phyloP scores from a whole-genome alignment of 92 coral and sea anemone species.

The Epizoanthus fatuus region DNA sequence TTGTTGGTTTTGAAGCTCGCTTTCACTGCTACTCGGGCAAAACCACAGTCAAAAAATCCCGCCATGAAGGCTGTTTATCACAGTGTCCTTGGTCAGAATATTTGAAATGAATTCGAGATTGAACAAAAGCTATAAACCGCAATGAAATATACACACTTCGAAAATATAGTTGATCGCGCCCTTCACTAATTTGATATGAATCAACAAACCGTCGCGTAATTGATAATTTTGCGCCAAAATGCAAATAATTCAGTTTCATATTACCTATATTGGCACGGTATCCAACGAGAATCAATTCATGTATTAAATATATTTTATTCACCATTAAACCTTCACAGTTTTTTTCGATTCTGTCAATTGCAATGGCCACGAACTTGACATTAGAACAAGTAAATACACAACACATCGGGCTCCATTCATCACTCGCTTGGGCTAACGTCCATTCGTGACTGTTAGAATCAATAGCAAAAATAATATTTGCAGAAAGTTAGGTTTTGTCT shows the following conservation, averaged over 20 bases:
- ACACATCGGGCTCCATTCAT: no score
- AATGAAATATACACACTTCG: neutral
- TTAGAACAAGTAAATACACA: no score
- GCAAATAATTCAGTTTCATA: slow-evolving; percentile 1
- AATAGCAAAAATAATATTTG: neutral
- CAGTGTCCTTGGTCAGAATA: neutral
- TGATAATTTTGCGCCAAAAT: slow-evolving; percentile 12
- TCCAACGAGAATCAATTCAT: neutral
- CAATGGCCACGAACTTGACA: no score
- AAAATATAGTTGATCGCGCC: slow-evolving; percentile 2
- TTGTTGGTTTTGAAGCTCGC: slow-evolving; percentile 36
- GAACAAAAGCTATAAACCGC: neutral
- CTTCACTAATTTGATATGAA: neutral
- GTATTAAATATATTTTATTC: neutral
- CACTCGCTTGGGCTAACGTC: no score
- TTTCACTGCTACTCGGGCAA: slow-evolving; percentile 49
- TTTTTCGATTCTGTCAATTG: neutral
- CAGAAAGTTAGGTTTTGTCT: neutral
- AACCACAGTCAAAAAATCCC: slow-evolving; percentile 51
- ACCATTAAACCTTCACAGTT: neutral
- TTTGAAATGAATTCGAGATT: neutral
- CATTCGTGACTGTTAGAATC: no score
- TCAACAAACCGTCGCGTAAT: neutral
- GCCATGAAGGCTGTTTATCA: neutral
- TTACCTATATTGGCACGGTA: neutral